Evolutionary conservation across 2,797 vertebrate species (phyloP).

Genomic region (Phrynocephalus forsythii): DNA sequence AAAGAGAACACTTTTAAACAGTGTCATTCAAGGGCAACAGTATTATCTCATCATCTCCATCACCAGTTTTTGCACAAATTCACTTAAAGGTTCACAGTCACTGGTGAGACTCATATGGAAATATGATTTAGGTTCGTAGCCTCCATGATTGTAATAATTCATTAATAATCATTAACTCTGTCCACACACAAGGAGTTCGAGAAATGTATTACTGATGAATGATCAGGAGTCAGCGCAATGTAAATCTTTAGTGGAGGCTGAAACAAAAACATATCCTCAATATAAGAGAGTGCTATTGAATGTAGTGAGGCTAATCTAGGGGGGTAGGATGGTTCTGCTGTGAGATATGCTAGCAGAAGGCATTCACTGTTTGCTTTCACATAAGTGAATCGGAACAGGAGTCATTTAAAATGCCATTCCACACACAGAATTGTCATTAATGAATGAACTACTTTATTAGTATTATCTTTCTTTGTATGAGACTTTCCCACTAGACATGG

Average conservation of each 20-base stretch:
- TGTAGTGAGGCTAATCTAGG: background rate
- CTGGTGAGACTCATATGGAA: background rate
- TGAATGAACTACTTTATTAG: conserved; percentile 14
- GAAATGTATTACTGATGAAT: conserved; percentile 48
- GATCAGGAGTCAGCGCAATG: conserved; percentile 11
- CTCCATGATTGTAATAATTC: conserved; percentile 46
- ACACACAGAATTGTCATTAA: conserved; percentile 27
- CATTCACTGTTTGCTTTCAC: conserved; percentile 23
- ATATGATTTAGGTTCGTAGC: background rate
- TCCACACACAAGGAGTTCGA: conserved; percentile 30
- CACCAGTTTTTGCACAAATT: conserved; percentile 9
- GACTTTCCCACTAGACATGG: no score
- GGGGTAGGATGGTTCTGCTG: background rate
- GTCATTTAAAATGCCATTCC: conserved; percentile 49
- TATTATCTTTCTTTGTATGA: background rate
- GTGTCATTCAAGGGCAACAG: conserved; percentile 3
- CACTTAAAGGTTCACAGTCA: no score
- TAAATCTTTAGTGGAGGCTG: conserved; percentile 45
- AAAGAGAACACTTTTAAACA: conserved; percentile 9
- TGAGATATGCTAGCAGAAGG: conserved; percentile 26
- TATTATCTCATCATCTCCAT: conserved; percentile 7
- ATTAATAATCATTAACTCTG: conserved; percentile 37
- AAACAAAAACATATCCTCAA: conserved; percentile 39
- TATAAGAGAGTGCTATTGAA: no score
- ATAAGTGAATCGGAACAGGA: conserved; percentile 43